Evolutionary conservation across 35 echinoderm and acorn worm genomes (phyloP), one percentile per base, ranked within the genome.

Genomic region (Acanthaster planci): DNA sequence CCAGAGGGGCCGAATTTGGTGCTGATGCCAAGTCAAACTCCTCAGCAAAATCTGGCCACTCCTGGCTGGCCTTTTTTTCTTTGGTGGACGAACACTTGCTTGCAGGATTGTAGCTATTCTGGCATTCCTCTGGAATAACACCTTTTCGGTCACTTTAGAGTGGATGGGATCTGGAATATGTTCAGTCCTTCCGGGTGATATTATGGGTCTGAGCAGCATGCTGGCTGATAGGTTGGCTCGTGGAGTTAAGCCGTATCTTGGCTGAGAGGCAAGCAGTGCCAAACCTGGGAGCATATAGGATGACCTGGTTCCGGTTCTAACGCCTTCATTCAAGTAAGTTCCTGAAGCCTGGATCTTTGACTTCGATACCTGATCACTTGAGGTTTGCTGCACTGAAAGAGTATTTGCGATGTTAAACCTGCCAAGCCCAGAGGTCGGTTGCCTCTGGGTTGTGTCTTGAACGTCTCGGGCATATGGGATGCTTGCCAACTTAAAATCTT

Each of bases 31-130:
- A 72, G 2, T 72, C 64, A 9, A 72, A 72, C 64, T 30, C 64
- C 34, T 72, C 64, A 31, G 64, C 64, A 72, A 72, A 72, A 34
- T 72, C 30, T 72, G 64, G 64, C 64, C 64, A 72, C 64, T 72
- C 64, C 34, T 72, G 64, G 8, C 64, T 72, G 64, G 14, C 34
- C 23, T 72, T 1, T 72, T 21, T 72, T 10, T 26, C 64, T 72
- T 72, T 72, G 14, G 64, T 72, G 4, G 8, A 34, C 18, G 0
- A 34, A 36, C 26, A 34, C 64, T 72, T 72, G 8, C 34, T 6
- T 7, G 64, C 10, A 21, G 34, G 7, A 72, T 30, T 30, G 7
- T 29, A 12, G 64, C 64, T 21, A 30, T 72, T 26, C 34, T 35
- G 64, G 23, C 30, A 30, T 12, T 72, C 30, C 8, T 10, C 34